Conservation (phyloP, 2,888 invertebrate species). For the Oithona nana region DNA sequence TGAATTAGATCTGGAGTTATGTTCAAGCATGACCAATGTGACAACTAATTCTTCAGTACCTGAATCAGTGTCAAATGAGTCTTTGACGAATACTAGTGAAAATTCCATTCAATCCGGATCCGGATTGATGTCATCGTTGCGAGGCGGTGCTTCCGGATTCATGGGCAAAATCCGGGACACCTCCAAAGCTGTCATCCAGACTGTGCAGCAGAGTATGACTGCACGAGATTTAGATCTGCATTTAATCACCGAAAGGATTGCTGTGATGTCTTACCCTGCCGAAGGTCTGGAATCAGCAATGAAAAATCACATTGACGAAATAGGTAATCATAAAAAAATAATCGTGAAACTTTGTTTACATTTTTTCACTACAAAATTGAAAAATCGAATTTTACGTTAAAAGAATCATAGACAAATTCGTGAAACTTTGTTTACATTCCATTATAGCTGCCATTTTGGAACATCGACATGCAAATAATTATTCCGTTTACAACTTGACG, state of each 20-base stretch:
- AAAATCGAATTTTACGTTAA: no score
- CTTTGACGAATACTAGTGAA: background rate
- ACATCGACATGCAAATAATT: constrained; percentile 48
- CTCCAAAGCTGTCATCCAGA: constrained; percentile 88
- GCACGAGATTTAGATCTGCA: constrained; percentile 75
- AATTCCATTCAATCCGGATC: background rate
- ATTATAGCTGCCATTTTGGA: constrained; percentile 30
- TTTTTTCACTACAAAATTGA: no score
- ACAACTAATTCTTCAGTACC: no score
- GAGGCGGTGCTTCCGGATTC: constrained; percentile 78
- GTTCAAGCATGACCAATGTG: no score
- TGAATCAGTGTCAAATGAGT: background rate
- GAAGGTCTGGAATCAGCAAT: constrained; percentile 85
- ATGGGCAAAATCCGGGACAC: constrained; percentile 87
- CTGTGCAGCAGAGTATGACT: constrained; percentile 61
- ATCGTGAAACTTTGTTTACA: no score
- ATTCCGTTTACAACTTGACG: constrained; percentile 63
- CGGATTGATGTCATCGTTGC: constrained; percentile 47
- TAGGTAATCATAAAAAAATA: no score
- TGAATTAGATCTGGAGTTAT: background rate
- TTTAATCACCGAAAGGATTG: constrained; percentile 71
- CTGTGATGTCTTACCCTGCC: constrained; percentile 86
- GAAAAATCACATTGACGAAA: constrained; percentile 80
- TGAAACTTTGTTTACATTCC: no score
- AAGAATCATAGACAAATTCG: no score